Conservation (phyloP, 2,113 vertebrate genomes). For the Eonycteris spelaea region DNA sequence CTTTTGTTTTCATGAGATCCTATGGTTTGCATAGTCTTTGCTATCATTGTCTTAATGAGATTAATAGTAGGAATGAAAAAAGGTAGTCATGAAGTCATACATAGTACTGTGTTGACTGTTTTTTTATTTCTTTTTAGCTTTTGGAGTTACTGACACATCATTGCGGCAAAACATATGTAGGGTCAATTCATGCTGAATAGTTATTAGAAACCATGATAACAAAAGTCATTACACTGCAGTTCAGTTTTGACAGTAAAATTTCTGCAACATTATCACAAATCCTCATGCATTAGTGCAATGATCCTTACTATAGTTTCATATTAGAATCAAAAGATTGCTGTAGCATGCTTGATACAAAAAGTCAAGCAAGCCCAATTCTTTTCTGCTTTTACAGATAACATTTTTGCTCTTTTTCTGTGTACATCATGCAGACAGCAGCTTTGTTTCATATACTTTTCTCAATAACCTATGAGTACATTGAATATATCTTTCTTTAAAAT, state of each 20-base stretch:
- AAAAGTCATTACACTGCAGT: slow-evolving; percentile 89
- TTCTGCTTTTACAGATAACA: slow-evolving; percentile 75
- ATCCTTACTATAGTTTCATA: slow-evolving; percentile 88
- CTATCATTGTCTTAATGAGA: slow-evolving; percentile 28
- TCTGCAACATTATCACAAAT: slow-evolving; percentile 92
- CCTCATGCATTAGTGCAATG: slow-evolving; percentile 90
- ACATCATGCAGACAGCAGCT: slow-evolving; percentile 41
- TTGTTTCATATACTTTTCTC: slow-evolving; percentile 57
- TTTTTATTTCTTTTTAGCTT: slow-evolving; percentile 67
- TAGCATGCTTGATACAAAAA: slow-evolving; percentile 84
- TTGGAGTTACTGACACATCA: slow-evolving; percentile 79
- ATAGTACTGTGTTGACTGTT: slow-evolving; percentile 41
- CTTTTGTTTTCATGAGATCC: neutral
- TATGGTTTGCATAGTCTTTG: neutral
- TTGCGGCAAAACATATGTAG: slow-evolving; percentile 85
- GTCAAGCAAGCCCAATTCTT: slow-evolving; percentile 80
- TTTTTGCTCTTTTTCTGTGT: slow-evolving; percentile 68
- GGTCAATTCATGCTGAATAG: slow-evolving; percentile 87
- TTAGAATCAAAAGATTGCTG: slow-evolving; percentile 85
- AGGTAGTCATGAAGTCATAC: slow-evolving; percentile 4
- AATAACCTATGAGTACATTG: slow-evolving; percentile 1
- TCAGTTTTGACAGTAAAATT: slow-evolving; percentile 91
- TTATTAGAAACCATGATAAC: slow-evolving; percentile 89
- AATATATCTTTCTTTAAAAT: neutral
- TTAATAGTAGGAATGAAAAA: neutral